phyloP scores from a whole-genome alignment of 2,113 vertebrate genomes.

The Muntiacus muntjak region DNA sequence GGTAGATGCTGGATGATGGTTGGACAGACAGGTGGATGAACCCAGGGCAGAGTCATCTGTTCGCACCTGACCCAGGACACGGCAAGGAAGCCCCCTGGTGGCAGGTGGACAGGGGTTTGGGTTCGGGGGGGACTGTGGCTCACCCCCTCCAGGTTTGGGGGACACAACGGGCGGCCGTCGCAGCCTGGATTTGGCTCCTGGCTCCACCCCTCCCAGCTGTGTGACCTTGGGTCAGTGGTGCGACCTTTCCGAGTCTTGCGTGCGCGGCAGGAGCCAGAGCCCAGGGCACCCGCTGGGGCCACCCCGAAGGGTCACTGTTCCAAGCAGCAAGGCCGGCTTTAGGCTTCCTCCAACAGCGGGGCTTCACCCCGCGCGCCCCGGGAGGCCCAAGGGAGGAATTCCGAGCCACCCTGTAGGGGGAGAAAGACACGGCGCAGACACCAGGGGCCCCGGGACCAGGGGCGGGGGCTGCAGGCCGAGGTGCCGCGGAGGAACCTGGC shows the following conservation, averaged over 20 bases:
- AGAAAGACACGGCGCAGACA: background rate
- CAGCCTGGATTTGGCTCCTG: background rate
- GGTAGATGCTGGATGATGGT: too few species aligned
- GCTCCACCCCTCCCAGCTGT: background rate
- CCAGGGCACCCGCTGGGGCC: background rate
- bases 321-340: background rate
- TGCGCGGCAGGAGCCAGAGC: background rate
- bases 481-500: rapidly evolving
- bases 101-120: background rate
- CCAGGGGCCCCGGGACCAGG: rapidly evolving
- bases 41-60: background rate
- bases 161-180: too few species aligned
- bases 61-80: background rate
- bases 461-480: background rate
- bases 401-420: background rate
- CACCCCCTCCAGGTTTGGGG: rapidly evolving
- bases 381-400: background rate
- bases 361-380: rapidly evolving
- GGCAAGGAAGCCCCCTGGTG: background rate
- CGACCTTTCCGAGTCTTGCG: background rate
- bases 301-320: rapidly evolving
- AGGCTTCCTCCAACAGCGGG: rapidly evolving
- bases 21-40: too few species aligned
- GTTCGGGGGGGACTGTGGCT: background rate
- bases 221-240: background rate